A percentile compares a stretch with the other conserved stretches of the same genome.
Conservation (phyloP, 1,140 invertebrate genomes). For the Drosophila varians region DNA sequence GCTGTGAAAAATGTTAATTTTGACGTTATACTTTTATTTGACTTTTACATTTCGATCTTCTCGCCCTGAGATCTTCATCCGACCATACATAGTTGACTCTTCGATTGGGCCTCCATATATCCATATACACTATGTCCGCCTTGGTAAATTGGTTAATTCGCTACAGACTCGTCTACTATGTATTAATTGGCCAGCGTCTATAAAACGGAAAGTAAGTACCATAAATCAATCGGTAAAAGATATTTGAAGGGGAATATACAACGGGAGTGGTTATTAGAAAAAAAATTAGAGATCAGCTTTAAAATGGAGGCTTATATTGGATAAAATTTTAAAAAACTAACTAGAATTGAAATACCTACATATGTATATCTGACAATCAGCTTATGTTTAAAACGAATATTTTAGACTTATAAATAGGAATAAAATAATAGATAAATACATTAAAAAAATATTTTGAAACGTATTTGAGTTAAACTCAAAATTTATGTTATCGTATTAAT, state of each 20-base stretch:
- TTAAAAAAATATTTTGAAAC: too few relatives aligned
- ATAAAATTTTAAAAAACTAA: background rate
- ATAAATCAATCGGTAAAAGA: slow-evolving; percentile 46
- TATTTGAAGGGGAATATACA: background rate
- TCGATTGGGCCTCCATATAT: slow-evolving; percentile 15
- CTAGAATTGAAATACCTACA: too few relatives aligned
- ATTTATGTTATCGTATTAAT: too few relatives aligned
- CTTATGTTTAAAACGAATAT: too few relatives aligned
- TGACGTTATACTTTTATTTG: slow-evolving; percentile 60
- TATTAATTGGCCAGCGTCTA: slow-evolving; percentile 47
- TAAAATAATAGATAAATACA: too few relatives aligned
- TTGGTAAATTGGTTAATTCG: slow-evolving; percentile 40
- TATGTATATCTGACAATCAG: background rate
- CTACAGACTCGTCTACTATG: slow-evolving; percentile 41
- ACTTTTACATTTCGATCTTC: slow-evolving; percentile 51
- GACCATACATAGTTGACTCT: slow-evolving; percentile 52
- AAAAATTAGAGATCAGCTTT: background rate
- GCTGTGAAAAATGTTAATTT: slow-evolving; percentile 67
- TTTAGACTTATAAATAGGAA: too few relatives aligned
- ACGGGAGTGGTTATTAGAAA: slow-evolving; percentile 1
- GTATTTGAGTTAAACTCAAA: too few relatives aligned
- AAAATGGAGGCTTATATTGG: background rate
- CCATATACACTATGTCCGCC: slow-evolving; percentile 20
- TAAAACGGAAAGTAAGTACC: slow-evolving; percentile 41
- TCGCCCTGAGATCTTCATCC: slow-evolving; percentile 36